phyloP scores from a whole-genome alignment of 2,113 vertebrate genomes.

The Polypterus senegalus region DNA sequence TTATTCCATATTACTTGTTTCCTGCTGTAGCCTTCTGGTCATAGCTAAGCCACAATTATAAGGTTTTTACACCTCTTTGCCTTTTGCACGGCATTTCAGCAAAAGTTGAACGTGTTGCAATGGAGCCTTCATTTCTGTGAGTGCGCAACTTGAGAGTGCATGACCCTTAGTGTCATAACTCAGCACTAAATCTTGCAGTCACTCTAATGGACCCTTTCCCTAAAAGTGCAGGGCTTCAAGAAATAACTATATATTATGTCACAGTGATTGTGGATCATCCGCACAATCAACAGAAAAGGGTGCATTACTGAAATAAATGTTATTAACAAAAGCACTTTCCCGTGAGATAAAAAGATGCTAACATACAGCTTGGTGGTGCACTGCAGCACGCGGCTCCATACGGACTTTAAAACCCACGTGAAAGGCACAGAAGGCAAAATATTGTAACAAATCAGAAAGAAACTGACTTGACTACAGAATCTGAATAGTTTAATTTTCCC shows the following conservation, averaged over 20 bases:
- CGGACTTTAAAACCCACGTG: neutral
- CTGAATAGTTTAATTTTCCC: no score
- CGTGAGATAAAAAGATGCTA: neutral
- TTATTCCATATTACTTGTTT: no score
- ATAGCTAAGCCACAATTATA: no score
- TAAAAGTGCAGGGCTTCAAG: slow-evolving; percentile 20
- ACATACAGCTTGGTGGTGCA: neutral
- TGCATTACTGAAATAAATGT: slow-evolving; percentile 12
- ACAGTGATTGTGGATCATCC: slow-evolving; percentile 21
- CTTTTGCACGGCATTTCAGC: neutral
- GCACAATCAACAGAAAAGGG: slow-evolving; percentile 9
- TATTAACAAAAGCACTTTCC: neutral
- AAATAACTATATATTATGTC: slow-evolving; percentile 27
- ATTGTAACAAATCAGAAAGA: no score
- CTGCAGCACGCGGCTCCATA: neutral
- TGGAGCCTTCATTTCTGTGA: slow-evolving; percentile 29
- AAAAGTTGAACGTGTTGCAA: neutral
- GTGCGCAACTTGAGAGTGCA: slow-evolving; percentile 30
- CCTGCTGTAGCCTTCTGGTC: no score
- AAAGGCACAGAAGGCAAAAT: no score
- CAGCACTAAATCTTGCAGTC: slow-evolving; percentile 26
- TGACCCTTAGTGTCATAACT: slow-evolving; percentile 31
- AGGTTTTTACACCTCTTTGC: neutral
- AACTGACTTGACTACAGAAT: no score
- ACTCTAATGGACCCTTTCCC: slow-evolving; percentile 31